phyloP scores from a whole-genome alignment of 1,140 invertebrate genomes.

The Pseudachorutes palmiensis region DNA sequence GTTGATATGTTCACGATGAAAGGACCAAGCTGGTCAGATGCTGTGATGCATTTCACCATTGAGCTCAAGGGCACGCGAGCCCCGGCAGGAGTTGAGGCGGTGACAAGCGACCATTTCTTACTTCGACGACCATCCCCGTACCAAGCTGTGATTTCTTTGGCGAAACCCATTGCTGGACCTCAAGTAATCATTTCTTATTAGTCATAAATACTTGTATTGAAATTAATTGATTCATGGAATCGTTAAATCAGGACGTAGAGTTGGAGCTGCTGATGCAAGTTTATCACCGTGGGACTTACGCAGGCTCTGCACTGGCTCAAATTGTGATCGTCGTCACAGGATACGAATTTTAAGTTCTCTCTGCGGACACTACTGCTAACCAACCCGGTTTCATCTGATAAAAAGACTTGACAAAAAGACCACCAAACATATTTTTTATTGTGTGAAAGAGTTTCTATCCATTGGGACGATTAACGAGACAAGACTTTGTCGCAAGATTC shows the following conservation, averaged over 20 bases:
- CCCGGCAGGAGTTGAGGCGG: constrained; percentile 51
- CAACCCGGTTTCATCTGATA: too few relatives aligned
- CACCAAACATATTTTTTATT: too few relatives aligned
- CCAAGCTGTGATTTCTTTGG: constrained; percentile 64
- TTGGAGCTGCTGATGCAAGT: constrained; percentile 78
- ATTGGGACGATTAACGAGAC: too few relatives aligned
- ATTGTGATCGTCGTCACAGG: constrained; percentile 76
- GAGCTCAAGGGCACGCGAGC: constrained; percentile 57
- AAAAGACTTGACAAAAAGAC: too few relatives aligned
- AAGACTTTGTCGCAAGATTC: too few relatives aligned
- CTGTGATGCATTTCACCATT: constrained; percentile 65
- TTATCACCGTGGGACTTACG: constrained; percentile 57
- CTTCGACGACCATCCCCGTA: constrained; percentile 45
- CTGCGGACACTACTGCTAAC: too few relatives aligned
- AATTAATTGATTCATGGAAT: background rate
- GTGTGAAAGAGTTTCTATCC: too few relatives aligned
- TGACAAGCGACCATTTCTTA: constrained; percentile 59
- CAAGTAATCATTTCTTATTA: constrained; percentile 20
- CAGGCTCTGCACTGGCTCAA: constrained; percentile 71
- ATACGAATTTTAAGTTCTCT: constrained; percentile 70
- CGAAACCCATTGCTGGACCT: constrained; percentile 64
- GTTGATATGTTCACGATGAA: constrained; percentile 80
- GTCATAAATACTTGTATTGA: constrained; percentile 2
- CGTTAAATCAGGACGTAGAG: constrained; percentile 68
- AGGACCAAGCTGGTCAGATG: constrained; percentile 55